phyloP scores from a whole-genome alignment of 2,888 invertebrate genomes.

The Ophion ventricosus region DNA sequence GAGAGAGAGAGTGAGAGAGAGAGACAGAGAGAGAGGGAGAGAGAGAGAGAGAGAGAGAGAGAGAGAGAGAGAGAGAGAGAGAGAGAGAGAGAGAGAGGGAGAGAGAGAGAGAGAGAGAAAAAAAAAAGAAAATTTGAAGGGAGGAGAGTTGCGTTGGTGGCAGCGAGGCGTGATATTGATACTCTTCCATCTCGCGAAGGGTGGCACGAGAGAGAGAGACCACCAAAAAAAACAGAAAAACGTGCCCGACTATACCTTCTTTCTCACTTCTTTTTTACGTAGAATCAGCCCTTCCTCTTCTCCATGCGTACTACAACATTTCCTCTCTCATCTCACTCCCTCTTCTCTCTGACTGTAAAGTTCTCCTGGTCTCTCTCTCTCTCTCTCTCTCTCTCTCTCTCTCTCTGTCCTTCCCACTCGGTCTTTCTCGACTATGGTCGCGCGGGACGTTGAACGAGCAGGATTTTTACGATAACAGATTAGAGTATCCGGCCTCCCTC shows the following conservation, averaged over 20 bases:
- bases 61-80: constrained; percentile 61
- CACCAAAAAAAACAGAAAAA: constrained; percentile 26
- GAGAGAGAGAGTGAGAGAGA: constrained; percentile 25
- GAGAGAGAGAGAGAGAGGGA: constrained; percentile 28
- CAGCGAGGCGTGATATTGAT: constrained; percentile 81
- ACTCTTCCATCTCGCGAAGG: constrained; percentile 77
- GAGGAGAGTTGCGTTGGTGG: constrained; percentile 69
- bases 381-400: constrained; percentile 38
- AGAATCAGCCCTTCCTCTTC: constrained; percentile 53
- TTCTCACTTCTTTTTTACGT: constrained; percentile 36
- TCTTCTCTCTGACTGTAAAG: constrained; percentile 54
- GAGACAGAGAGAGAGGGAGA: constrained; percentile 62
- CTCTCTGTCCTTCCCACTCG: constrained; percentile 32
- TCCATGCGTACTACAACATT: constrained; percentile 4
- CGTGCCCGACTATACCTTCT: constrained; percentile 56
- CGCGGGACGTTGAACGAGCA: constrained; percentile 72
- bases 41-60: no score
- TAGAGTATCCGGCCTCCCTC: constrained; percentile 72
- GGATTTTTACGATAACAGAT: constrained; percentile 80
- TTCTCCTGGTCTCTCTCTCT: constrained; percentile 29
- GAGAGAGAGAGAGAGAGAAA: constrained; percentile 56
- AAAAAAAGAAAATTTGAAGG: no score
- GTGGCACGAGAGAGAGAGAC: constrained; percentile 71
- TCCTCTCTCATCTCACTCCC: constrained; percentile 39
- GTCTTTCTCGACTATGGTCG: constrained; percentile 62